Evolutionary conservation across 2,888 invertebrate species (phyloP), one percentile per base, ranked within the genome.

Genomic region (Philopedon plagiatum): DNA sequence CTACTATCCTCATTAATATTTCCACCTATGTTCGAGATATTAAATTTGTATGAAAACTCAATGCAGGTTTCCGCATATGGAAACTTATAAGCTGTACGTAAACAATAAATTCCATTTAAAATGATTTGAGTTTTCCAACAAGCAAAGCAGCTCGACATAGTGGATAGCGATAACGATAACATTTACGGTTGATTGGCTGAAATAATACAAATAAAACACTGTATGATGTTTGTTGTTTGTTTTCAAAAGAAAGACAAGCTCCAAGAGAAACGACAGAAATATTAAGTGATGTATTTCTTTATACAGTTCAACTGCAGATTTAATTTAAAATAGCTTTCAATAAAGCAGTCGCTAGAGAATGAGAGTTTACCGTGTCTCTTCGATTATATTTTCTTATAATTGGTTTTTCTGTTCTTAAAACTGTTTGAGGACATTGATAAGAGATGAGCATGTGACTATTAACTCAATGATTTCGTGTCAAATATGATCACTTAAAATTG

Each of bases 101-200:
- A 65, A 65, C 65, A 65, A 65, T 65, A 65, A 56, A 65, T 65
- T 65, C 21, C 26, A 64, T 64, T 64, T 64, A 64, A 51, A 65
- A 65, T 65, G 41, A 32, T 56, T 15, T 34, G 13, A n/a, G 13
- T 57, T 65, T 57, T 56, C 41, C 13, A 29, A n/a, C n/a, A 18
- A 60, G 39, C 44, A 44, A 15, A 37, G 26, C 5, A 54, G 64
- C 39, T 34, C 13, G n/a, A 46, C 46, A 32, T 65, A 57, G 65
- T 37, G 57, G 18, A 56, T 15, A 29, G 57, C 65, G 65, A 65
- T 15, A 29, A 46, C 65, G 65, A 65, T 65, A 65, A 65, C 54
- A 65, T 56, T n/a, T 46, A 57, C 44, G 51, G 51, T 29, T 54
- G 51, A 54, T 29, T 18, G 51, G 51, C 18, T 29, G 32, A 29